phyloP scores from a whole-genome alignment of 2,113 vertebrate genomes.

The Bos javanicus region DNA sequence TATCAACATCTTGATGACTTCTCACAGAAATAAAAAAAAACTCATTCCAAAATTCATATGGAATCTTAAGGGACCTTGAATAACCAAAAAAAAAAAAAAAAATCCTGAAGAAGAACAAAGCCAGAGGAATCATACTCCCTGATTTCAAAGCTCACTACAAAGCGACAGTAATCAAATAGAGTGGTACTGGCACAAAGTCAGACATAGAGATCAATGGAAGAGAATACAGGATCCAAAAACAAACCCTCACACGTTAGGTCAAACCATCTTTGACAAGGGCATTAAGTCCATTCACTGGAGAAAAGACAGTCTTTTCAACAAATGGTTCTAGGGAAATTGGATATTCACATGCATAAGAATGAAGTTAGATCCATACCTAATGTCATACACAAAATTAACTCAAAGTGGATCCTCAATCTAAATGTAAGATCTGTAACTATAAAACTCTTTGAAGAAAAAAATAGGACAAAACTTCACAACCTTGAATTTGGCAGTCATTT shows the following conservation, averaged over 20 bases:
- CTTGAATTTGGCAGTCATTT: too few relatives aligned
- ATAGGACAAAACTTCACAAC: too few relatives aligned
- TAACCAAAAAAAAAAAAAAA: background rate
- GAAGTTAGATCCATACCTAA: background rate
- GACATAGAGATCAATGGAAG: background rate
- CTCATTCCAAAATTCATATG: background rate
- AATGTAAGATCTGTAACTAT: too few relatives aligned
- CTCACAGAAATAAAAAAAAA: background rate
- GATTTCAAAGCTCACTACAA: background rate
- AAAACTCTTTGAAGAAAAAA: too few relatives aligned
- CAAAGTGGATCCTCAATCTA: background rate
- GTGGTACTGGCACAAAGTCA: background rate
- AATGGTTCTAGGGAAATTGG: background rate
- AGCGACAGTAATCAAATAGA: background rate
- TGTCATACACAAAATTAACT: background rate
- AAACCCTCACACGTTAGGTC: background rate
- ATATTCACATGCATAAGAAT: background rate
- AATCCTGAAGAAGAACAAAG: background rate
- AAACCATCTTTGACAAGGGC: background rate
- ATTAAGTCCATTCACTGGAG: background rate
- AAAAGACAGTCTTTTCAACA: background rate
- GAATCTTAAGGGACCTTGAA: background rate
- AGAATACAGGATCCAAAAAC: background rate
- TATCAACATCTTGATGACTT: background rate
- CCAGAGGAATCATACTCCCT: background rate